Percentiles rank a stretch among this genome's conserved stretches.
phyloP scores from a whole-genome alignment of 2,888 invertebrate species.

The Alitta virens region DNA sequence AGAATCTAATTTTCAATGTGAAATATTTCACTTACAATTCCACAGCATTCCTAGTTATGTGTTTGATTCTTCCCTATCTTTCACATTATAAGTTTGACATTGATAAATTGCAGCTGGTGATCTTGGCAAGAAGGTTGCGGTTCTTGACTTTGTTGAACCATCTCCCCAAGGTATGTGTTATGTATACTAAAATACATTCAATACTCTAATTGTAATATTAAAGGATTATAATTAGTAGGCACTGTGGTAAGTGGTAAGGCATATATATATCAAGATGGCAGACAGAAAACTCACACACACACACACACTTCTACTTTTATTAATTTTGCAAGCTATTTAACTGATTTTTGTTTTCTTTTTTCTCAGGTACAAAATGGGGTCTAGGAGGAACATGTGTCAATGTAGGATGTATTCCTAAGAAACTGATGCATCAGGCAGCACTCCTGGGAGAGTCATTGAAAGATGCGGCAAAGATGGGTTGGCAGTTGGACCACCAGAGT shows the following conservation, averaged over 20 bases:
- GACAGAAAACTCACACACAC: no score
- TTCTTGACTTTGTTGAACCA: conserved; percentile 65
- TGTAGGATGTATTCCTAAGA: conserved; percentile 97
- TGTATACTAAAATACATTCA: no score
- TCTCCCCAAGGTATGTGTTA: conserved; percentile 63
- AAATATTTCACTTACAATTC: no score
- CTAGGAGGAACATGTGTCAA: conserved; percentile 96
- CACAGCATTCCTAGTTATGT: no score
- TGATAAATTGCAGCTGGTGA: conserved; percentile 59
- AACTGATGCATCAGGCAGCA: conserved; percentile 95
- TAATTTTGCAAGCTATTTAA: no score
- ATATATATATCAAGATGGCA: no score
- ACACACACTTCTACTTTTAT: no score
- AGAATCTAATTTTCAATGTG: no score
- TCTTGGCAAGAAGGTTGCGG: conserved; percentile 62
- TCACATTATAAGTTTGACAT: not conserved
- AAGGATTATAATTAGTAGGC: not conserved
- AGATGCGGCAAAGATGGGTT: conserved; percentile 61
- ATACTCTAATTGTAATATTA: not conserved
- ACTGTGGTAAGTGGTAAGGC: no score
- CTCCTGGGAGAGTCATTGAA: conserved; percentile 77
- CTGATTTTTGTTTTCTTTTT: no score
- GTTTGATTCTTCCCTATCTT: not conserved
- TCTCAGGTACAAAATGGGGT: conserved; percentile 55
- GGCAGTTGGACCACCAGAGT: conserved; percentile 43